A percentile compares a stretch with the other conserved stretches of the same genome.
Evolutionary conservation across 2,888 invertebrate species (phyloP).

Genomic region (Conchocele bisecta): DNA sequence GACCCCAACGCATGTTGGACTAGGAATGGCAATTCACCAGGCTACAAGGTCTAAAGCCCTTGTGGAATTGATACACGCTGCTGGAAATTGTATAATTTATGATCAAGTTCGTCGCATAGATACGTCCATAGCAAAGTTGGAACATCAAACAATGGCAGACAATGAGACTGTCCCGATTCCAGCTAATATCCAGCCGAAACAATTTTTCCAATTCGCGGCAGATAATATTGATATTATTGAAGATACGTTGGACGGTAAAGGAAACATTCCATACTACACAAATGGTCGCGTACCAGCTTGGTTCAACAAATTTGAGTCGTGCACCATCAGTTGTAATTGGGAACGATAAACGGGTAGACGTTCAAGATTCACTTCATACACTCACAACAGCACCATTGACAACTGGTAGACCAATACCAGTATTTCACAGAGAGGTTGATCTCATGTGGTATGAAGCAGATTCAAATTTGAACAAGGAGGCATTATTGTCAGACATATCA

Average conservation of each 20-base stretch:
- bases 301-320: no score
- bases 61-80: constrained; percentile 19
- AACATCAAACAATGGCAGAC: not conserved
- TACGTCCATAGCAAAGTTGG: constrained; percentile 14
- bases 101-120: constrained; percentile 15
- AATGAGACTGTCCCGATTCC: constrained; percentile 2
- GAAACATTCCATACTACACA: no score
- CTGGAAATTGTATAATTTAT: constrained; percentile 27
- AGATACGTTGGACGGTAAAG: not conserved
- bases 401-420: no score
- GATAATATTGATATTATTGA: not conserved
- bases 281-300: no score
- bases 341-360: no score
- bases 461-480: no score
- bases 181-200: not conserved
- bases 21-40: constrained; percentile 19
- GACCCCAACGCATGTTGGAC: constrained; percentile 21
- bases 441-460: no score
- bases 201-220: constrained; percentile 4
- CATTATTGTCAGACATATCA: no score
- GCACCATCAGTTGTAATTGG: no score
- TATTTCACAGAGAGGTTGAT: no score
- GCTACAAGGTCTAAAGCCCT: constrained; percentile 19
- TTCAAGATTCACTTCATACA: no score
- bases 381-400: no score